Conservation (phyloP, 2,888 invertebrate genomes). For the Chrysolina haemoptera region DNA sequence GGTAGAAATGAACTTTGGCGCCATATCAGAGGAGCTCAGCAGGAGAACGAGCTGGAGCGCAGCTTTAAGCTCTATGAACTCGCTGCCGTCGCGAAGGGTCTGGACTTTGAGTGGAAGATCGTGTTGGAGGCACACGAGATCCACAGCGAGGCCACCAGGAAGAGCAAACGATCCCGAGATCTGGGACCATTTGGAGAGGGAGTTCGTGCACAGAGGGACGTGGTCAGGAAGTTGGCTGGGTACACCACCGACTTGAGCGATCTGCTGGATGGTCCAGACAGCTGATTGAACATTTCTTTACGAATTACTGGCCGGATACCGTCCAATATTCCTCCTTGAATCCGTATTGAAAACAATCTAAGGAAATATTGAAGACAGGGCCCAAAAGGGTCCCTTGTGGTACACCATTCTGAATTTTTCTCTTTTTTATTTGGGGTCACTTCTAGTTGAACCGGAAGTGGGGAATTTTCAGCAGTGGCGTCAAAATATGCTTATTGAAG, state of each 20-base stretch:
- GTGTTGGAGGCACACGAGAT: conserved; percentile 79
- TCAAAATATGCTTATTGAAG: no score
- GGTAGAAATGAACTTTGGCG: conserved; percentile 76
- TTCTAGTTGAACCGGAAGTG: no score
- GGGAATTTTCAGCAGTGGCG: no score
- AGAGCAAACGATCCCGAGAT: conserved; percentile 79
- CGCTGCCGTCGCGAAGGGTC: conserved; percentile 80
- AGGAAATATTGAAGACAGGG: no score
- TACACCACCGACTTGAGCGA: conserved; percentile 81
- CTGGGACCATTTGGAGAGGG: conserved; percentile 83
- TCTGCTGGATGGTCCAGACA: conserved; percentile 75
- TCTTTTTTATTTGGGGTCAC: no score
- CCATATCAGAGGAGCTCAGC: conserved; percentile 60
- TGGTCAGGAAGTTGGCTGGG: conserved; percentile 81
- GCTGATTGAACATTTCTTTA: no score
- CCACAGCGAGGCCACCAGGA: conserved; percentile 76
- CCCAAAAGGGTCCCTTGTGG: no score
- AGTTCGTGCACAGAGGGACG: conserved; percentile 80
- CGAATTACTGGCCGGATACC: no score
- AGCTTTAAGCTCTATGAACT: conserved; percentile 77
- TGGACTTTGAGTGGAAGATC: conserved; percentile 83
- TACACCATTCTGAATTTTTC: no score
- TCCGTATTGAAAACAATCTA: no score
- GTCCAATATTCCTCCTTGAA: no score
- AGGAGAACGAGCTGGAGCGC: conserved; percentile 63